Evolutionary conservation across 2,888 invertebrate genomes (phyloP).

Genomic region (Bombylius discolor): DNA sequence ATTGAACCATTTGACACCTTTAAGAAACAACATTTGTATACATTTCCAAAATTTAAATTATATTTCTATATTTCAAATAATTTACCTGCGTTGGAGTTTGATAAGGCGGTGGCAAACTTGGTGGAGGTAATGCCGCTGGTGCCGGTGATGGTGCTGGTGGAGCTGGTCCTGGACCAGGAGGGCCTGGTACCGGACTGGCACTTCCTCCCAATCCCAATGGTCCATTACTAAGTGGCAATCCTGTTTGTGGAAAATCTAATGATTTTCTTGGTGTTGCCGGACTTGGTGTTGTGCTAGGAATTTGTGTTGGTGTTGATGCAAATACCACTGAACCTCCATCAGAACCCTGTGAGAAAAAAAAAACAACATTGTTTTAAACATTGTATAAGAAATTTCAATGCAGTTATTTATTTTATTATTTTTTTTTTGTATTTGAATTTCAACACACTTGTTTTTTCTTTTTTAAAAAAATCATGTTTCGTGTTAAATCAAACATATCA

Average conservation of each 20-base stretch:
- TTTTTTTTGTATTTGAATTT: no score
- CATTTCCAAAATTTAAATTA: background rate
- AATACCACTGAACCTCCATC: slow-evolving; percentile 63
- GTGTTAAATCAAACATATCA: no score
- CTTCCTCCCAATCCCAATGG: slow-evolving; percentile 50
- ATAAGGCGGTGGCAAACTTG: slow-evolving; percentile 50
- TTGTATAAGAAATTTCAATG: no score
- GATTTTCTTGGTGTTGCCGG: slow-evolving; percentile 53
- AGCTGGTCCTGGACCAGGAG: slow-evolving; percentile 47
- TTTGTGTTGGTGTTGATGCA: slow-evolving; percentile 45
- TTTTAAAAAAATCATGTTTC: no score
- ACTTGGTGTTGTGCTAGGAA: slow-evolving; percentile 34
- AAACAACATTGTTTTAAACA: background rate
- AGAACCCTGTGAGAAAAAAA: slow-evolving; percentile 45
- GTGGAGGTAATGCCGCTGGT: slow-evolving; percentile 53
- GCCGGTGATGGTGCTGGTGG: slow-evolving; percentile 58
- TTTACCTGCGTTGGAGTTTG: slow-evolving; percentile 37
- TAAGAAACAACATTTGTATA: slow-evolving; percentile 4
- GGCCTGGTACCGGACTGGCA: slow-evolving; percentile 50
- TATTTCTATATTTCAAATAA: background rate
- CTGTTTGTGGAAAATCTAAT: slow-evolving; percentile 48
- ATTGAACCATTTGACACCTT: slow-evolving; percentile 29
- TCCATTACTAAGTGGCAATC: slow-evolving; percentile 41
- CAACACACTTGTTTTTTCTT: no score
- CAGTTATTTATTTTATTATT: no score